phyloP scores from a whole-genome alignment of 2,797 vertebrate species.

The Taenioides sp. region DNA sequence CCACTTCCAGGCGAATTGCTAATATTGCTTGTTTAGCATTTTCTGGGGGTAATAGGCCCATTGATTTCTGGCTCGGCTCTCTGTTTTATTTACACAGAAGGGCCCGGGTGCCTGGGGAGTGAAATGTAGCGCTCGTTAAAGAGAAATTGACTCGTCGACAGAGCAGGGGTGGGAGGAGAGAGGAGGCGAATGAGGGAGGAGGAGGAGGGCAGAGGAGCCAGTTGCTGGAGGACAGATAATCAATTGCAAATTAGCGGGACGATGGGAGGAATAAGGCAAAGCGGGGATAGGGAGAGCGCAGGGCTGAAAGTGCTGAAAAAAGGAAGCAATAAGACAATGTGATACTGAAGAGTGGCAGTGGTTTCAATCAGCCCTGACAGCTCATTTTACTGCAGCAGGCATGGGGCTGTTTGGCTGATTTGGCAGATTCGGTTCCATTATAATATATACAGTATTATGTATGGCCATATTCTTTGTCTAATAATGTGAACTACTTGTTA shows the following conservation, averaged over 20 bases:
- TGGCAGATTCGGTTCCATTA: conserved; percentile 31
- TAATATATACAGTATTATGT: conserved; percentile 9
- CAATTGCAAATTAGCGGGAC: conserved; percentile 74
- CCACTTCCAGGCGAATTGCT: conserved; percentile 88
- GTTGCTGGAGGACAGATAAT: conserved; percentile 70
- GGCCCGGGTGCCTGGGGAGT: conserved; percentile 80
- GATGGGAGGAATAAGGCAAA: conserved; percentile 66
- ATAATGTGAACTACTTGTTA: not conserved
- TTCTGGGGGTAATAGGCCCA: conserved; percentile 95
- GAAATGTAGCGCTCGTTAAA: conserved; percentile 85
- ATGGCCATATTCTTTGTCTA: not conserved
- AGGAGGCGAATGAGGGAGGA: conserved; percentile 10
- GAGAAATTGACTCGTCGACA: conserved; percentile 89
- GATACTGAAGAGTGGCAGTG: conserved; percentile 56
- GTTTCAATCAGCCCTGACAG: conserved; percentile 54
- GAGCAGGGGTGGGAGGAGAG: conserved; percentile 36
- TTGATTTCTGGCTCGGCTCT: conserved; percentile 87
- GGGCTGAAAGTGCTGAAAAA: conserved; percentile 49
- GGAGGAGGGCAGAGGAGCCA: conserved; percentile 46
- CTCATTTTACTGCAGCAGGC: conserved; percentile 50
- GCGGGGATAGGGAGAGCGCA: conserved; percentile 37
- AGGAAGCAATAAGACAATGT: conserved; percentile 64
- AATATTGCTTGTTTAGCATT: conserved; percentile 99
- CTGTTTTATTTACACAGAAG: conserved; percentile 89
- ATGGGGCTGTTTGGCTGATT: conserved; percentile 34